These are phyloP conservation scores for Caenorhabditis wallacei DNA, from an alignment of 2,888 invertebrate genomes.

Conservation along the genomic window DNA sequence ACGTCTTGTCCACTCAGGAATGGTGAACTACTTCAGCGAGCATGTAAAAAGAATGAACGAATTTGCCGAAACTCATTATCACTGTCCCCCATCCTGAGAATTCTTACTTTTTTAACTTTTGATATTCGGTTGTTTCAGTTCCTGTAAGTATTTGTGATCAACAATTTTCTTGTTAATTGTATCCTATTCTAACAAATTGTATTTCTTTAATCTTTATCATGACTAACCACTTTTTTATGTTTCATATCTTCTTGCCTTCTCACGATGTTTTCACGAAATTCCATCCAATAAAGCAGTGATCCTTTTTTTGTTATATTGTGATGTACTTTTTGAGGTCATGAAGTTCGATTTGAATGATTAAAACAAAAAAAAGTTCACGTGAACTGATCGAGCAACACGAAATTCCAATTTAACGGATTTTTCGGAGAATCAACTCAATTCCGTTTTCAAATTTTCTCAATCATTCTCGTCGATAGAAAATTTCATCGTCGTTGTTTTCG, in stretches of 20 bases:
- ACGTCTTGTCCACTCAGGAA: constrained; percentile 68
- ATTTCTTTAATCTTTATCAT: constrained; percentile 31
- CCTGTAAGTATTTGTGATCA: constrained; percentile 39
- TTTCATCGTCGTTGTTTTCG: neutral
- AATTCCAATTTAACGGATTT: neutral
- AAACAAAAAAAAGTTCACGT: neutral
- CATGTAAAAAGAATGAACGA: constrained; percentile 64
- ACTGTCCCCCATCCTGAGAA: constrained; percentile 36
- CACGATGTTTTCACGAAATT: neutral
- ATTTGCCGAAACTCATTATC: constrained; percentile 61
- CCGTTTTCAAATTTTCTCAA: neutral
- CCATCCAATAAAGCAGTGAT: neutral
- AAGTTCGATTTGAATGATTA: no score
- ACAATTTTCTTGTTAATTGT: neutral
- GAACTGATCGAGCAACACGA: neutral
- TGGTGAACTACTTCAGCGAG: constrained; percentile 67
- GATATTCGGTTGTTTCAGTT: neutral
- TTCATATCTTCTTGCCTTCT: constrained; percentile 25
- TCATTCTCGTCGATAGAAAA: neutral
- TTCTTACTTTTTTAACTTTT: neutral
- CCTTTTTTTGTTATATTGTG: neutral
- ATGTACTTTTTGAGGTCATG: neutral
- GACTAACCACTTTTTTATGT: constrained; percentile 39
- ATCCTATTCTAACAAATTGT: neutral
- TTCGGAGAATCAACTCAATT: neutral